Conservation (phyloP, 2,113 vertebrate species). For the Gopherus flavomarginatus region DNA sequence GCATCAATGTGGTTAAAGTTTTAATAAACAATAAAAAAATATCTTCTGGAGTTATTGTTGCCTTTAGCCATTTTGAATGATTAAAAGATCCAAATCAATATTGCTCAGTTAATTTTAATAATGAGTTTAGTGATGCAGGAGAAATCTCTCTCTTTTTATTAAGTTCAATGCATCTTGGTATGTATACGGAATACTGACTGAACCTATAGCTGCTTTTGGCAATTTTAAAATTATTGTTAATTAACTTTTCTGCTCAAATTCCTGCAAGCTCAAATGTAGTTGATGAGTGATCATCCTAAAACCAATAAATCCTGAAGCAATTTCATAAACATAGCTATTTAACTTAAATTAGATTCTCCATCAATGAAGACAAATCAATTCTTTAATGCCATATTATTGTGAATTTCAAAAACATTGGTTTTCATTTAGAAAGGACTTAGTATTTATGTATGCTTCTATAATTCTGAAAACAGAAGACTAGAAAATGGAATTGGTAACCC, state of each 20-base stretch:
- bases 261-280: conserved; percentile 63
- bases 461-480: neutral
- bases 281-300: conserved; percentile 66
- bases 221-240: conserved; percentile 73
- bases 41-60: conserved; percentile 41
- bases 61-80: conserved; percentile 65
- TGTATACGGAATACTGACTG: conserved; percentile 11
- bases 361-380: conserved; percentile 68
- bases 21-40: conserved; percentile 61
- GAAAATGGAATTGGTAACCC: neutral
- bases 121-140: conserved; percentile 65
- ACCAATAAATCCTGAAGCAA: conserved; percentile 70
- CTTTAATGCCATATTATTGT: conserved; percentile 59
- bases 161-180: neutral
- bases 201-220: conserved; percentile 46
- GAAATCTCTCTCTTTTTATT: conserved; percentile 48
- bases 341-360: conserved; percentile 71
- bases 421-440: conserved; percentile 4
- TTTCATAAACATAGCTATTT: conserved; percentile 73
- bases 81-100: conserved; percentile 72
- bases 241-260: conserved; percentile 76
- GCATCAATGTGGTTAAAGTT: conserved; percentile 39
- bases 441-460: neutral
- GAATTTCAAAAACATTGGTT: conserved; percentile 53
- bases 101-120: conserved; percentile 71